Base-by-base conservation (phyloP, 2,888 invertebrate species). In the Podabrus alpinus region DNA sequence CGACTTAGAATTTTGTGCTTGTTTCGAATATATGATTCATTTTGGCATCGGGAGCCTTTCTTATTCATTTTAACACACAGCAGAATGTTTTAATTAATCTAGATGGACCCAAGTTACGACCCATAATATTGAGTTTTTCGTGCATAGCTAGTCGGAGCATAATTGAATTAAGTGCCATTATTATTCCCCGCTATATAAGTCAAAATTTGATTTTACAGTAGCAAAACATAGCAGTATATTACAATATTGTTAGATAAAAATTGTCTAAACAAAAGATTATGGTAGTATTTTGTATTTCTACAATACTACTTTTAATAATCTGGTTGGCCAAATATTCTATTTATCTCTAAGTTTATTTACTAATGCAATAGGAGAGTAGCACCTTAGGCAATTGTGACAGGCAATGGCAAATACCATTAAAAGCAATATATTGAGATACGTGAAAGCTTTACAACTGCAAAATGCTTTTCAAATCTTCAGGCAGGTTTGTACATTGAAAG, bases 351-450 rank as follows among this genome's bases (percentile, higher is more conserved):
- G n/a, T 45, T n/a, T 45, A 45, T n/a, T n/a, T n/a, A 62, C 72
- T 75, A 75, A 75, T 71, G 75, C 75, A 75, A 69, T 72, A 15
- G 24, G 25, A 60, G 19, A 68, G 71, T 71, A 71, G 59, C 75
- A 72, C 75, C 75, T 68, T 45, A 13, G 75, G 75, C 75, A 19
- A 71, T 69, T 15, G 19, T 72, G 75, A 72, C 72, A 75, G 72
- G 69, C 72, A 69, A 75, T 45, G 69, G 68, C 73, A 73, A 76
- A 76, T 66, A 76, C 71, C 76, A 76, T 76, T 76, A 73, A 67
- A 69, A 70, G 25, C 69, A 68, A 73, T 72, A 73, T 61, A 70
- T 73, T 64, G 76, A 71, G 70, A 73, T 68, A 70, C 24, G 62
- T 68, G 71, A 76, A 73, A 73, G 61, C 76, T 73, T 76, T 68